These are phyloP conservation scores for Bergia sp. DNA, from an alignment of 92 coral and sea anemone species.

Conservation along the genomic window DNA sequence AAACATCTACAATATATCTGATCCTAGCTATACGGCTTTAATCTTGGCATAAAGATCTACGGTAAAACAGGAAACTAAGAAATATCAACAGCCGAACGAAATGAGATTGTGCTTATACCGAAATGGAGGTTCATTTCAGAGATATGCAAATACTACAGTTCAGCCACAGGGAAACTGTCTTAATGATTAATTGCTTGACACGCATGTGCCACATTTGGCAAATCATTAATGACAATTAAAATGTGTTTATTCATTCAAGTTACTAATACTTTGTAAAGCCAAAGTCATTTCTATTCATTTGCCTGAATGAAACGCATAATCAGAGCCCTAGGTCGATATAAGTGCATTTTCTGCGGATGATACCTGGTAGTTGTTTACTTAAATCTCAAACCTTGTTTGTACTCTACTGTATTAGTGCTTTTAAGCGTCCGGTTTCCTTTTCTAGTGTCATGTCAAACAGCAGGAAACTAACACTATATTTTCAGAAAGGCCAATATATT, in stretches of 20 bases:
- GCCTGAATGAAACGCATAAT: conserved; percentile 41
- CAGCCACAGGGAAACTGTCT: conserved; percentile 67
- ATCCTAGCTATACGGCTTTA: neutral
- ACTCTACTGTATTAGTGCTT: conserved; percentile 3
- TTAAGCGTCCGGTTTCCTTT: conserved; percentile 44
- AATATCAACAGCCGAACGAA: conserved; percentile 32
- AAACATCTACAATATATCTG: neutral
- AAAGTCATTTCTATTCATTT: conserved; percentile 53
- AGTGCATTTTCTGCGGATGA: conserved; percentile 50
- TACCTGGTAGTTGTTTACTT: conserved; percentile 52
- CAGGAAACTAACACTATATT: conserved; percentile 47
- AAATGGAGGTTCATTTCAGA: conserved; percentile 32
- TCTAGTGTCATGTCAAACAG: conserved; percentile 44
- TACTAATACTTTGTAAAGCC: conserved; percentile 50
- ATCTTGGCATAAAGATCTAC: conserved; percentile 24
- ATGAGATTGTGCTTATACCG: conserved; percentile 28
- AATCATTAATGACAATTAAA: conserved; percentile 94
- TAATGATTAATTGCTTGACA: conserved; percentile 79
- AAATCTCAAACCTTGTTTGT: conserved; percentile 56
- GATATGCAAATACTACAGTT: conserved; percentile 67
- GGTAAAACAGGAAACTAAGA: conserved; percentile 9
- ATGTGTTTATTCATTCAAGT: conserved; percentile 86
- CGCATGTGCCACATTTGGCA: conserved; percentile 87
- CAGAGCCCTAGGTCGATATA: conserved; percentile 46
- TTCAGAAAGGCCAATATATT: conserved; percentile 46